Conservation (phyloP, 1,140 invertebrate species). For the Drosophila quadrilineata region DNA sequence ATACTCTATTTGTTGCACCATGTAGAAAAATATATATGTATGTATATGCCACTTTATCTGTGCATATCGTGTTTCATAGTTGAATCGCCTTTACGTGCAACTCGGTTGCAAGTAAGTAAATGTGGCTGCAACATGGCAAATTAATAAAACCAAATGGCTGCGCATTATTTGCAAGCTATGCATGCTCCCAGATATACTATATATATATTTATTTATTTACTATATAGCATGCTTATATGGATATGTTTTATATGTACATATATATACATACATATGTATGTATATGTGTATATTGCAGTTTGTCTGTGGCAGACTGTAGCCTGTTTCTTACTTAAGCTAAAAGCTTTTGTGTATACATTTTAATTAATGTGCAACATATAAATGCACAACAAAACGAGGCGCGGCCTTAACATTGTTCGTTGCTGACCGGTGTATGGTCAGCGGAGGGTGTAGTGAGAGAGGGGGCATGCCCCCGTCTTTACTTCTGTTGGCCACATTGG, state of each 20-base stretch:
- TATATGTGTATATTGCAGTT: slow-evolving; percentile 18
- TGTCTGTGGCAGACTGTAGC: background rate
- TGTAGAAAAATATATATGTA: too few relatives aligned
- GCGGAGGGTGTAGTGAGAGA: background rate
- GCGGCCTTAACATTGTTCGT: slow-evolving; percentile 33
- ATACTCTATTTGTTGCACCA: too few relatives aligned
- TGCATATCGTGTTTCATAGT: background rate
- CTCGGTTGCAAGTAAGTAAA: background rate
- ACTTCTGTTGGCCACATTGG: too few relatives aligned
- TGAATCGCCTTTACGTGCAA: background rate
- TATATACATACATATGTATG: slow-evolving; percentile 2
- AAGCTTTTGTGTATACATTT: slow-evolving; percentile 79
- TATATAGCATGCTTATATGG: background rate
- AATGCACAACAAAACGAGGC: slow-evolving; percentile 43
- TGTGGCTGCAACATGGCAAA: slow-evolving; percentile 45
- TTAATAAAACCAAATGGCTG: slow-evolving; percentile 46
- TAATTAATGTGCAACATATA: slow-evolving; percentile 46
- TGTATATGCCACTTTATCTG: background rate
- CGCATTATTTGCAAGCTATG: slow-evolving; percentile 63
- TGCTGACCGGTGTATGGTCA: background rate
- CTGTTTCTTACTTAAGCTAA: slow-evolving; percentile 70
- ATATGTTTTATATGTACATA: slow-evolving; percentile 8
- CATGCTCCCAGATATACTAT: slow-evolving; percentile 52
- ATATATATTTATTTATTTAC: slow-evolving; percentile 33
- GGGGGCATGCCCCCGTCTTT: too few relatives aligned